phyloP scores from a whole-genome alignment of 23 tunicate species.

The Styela clava region DNA sequence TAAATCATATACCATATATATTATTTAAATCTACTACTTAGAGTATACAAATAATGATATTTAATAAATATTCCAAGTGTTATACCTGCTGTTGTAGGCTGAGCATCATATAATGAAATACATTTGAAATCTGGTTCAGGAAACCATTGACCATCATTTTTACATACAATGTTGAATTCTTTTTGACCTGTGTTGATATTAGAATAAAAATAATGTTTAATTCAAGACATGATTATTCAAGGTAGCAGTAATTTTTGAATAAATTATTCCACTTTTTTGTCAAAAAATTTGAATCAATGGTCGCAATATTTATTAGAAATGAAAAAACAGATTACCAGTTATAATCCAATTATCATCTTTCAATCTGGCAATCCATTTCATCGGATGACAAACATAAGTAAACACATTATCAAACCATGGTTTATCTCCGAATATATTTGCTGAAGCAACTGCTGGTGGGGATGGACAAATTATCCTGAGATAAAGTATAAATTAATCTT shows the following conservation, averaged over 20 bases:
- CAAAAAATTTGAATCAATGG: too few relatives aligned
- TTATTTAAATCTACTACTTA: too few relatives aligned
- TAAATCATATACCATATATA: too few relatives aligned
- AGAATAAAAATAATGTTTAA: background rate
- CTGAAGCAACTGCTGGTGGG: slow-evolving; percentile 22
- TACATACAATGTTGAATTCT: slow-evolving; percentile 14
- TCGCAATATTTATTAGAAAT: too few relatives aligned
- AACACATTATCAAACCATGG: background rate
- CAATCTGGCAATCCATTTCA: slow-evolving; percentile 33
- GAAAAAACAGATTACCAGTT: slow-evolving; percentile 43
- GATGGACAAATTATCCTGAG: slow-evolving; percentile 37
- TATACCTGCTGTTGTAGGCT: slow-evolving; percentile 23
- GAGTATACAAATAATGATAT: too few relatives aligned
- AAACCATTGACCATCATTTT: slow-evolving; percentile 35
- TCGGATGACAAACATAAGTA: slow-evolving; percentile 32
- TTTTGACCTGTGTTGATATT: slow-evolving; percentile 39
- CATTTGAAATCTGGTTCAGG: slow-evolving; percentile 41
- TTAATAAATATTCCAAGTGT: too few relatives aligned
- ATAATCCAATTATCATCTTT: slow-evolving; percentile 47
- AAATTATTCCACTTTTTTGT: too few relatives aligned
- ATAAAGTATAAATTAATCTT: background rate
- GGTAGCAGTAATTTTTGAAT: too few relatives aligned
- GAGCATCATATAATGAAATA: slow-evolving; percentile 28
- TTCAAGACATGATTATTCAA: background rate
- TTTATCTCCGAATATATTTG: slow-evolving; percentile 4